A percentile compares a stretch with the other conserved stretches of the same genome.
These are phyloP conservation scores for Sphenopsis melanotis DNA, from an alignment of 2,797 vertebrate species.

Conservation along the genomic window DNA sequence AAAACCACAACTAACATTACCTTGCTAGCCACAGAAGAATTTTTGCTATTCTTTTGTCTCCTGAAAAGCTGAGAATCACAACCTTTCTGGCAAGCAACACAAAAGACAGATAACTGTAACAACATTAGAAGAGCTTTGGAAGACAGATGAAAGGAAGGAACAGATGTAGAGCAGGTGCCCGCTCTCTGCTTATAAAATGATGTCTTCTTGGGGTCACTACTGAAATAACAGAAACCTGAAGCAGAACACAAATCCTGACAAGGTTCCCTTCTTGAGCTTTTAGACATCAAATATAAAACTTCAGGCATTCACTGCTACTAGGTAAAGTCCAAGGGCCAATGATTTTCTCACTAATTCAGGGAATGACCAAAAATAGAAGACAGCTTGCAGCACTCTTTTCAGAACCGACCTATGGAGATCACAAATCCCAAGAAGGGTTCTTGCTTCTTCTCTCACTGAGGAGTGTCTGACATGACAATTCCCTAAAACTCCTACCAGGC, in stretches of 20 bases:
- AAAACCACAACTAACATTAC: not conserved
- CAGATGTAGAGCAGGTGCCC: not conserved
- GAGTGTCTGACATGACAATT: not conserved
- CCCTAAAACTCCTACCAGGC: not conserved
- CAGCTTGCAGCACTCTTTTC: not conserved
- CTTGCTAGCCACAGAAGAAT: not conserved
- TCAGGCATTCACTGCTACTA: not conserved
- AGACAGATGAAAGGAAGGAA: not conserved
- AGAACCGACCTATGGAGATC: not conserved
- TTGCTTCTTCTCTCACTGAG: not conserved
- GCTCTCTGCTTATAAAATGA: not conserved
- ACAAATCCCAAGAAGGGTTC: not conserved
- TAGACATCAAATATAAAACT: not conserved
- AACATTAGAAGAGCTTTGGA: not conserved
- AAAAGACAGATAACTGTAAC: not conserved
- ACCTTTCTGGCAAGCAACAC: not conserved
- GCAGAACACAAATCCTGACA: not conserved
- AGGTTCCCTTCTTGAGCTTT: not conserved
- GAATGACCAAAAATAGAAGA: not conserved
- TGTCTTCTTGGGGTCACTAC: not conserved
- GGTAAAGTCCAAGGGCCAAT: not conserved
- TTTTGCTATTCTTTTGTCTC: not conserved
- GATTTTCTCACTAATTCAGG: not conserved
- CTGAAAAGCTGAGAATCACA: not conserved
- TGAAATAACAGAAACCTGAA: not conserved